Conservation (phyloP, 2,888 invertebrate genomes). For the Heteropelma amictum region DNA sequence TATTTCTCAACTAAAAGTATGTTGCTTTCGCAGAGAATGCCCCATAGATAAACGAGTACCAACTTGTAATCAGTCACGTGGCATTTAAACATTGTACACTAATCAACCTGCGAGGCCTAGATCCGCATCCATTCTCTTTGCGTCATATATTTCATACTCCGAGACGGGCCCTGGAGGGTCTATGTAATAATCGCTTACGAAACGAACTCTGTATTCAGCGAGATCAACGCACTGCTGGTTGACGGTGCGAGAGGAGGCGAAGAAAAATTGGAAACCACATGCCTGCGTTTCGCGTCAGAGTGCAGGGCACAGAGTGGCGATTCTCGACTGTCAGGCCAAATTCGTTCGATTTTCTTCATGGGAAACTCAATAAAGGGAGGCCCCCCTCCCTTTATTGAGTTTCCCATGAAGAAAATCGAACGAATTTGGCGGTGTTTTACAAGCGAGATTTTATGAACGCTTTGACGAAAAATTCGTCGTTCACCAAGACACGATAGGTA, state of each 20-base stretch:
- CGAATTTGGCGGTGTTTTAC: no score
- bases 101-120: slow-evolving; percentile 42
- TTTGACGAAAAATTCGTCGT: no score
- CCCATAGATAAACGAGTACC: background rate
- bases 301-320: no score
- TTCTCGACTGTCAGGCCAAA: no score
- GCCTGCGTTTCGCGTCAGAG: background rate
- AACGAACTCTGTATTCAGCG: background rate
- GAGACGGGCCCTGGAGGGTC: slow-evolving; percentile 9
- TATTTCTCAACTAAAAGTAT: no score
- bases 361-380: no score
- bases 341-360: no score
- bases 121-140: slow-evolving; percentile 53
- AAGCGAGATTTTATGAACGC: no score
- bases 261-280: background rate
- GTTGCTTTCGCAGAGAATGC: background rate
- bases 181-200: slow-evolving; percentile 17
- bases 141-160: slow-evolving; percentile 44
- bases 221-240: background rate
- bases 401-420: no score
- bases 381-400: no score
- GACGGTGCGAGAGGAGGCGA: background rate
- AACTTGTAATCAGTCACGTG: slow-evolving; percentile 26
- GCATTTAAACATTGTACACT: slow-evolving; percentile 41
- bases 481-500: no score